These are phyloP conservation scores for Microcebus lehilahytsara DNA, from an alignment of 2,113 vertebrate species.

Conservation along the genomic window DNA sequence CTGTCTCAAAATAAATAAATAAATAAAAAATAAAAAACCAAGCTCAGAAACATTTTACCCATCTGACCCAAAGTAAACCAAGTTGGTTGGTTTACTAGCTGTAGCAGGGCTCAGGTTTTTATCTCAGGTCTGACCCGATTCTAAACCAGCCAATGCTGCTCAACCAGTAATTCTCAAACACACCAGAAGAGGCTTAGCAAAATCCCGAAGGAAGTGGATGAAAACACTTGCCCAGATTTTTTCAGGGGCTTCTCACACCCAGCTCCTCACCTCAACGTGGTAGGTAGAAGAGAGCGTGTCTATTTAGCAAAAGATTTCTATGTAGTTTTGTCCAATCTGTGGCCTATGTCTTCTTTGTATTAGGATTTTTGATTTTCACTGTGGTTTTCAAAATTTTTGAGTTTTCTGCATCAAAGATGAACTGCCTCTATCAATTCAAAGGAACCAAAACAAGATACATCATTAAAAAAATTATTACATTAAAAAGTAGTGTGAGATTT, in stretches of 20 bases:
- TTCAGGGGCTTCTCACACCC: background rate
- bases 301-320: background rate
- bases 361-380: background rate
- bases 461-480: background rate
- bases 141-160: background rate
- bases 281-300: background rate
- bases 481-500: background rate
- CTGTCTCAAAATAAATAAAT: too few relatives aligned
- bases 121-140: background rate
- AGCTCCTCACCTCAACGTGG: background rate
- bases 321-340: background rate
- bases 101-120: background rate
- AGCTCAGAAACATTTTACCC: background rate
- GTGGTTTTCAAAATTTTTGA: background rate
- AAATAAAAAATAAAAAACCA: too few relatives aligned
- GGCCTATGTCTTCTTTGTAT: background rate
- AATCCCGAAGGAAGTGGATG: background rate
- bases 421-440: background rate
- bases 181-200: background rate
- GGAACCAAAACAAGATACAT: background rate
- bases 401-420: background rate
- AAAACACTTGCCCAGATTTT: background rate
- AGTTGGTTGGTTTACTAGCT: background rate
- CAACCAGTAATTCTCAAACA: background rate
- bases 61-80: background rate